These are phyloP conservation scores for Tigriopus japonicus DNA, from an alignment of 1,140 invertebrate species.

Conservation along the genomic window DNA sequence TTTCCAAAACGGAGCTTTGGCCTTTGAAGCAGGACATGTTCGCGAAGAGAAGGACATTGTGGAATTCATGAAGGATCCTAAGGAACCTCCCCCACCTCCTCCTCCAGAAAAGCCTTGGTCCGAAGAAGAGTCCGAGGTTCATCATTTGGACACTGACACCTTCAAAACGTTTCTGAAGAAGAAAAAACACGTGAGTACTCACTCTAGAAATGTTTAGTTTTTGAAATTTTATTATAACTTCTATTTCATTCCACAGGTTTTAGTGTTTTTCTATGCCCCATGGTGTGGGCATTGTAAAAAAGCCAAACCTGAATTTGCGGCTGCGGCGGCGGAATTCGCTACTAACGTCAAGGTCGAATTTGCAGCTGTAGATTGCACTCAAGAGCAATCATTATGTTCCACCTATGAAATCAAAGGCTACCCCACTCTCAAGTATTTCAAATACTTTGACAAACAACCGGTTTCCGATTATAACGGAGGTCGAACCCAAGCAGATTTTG, in stretches of 20 bases:
- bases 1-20: slow-evolving; percentile 49
- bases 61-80: slow-evolving; percentile 59
- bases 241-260: slow-evolving; percentile 3
- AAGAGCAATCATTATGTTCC: slow-evolving; percentile 39
- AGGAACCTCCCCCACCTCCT: slow-evolving; percentile 59
- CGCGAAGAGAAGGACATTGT: slow-evolving; percentile 54
- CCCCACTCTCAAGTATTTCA: slow-evolving; percentile 71
- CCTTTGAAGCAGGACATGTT: slow-evolving; percentile 49
- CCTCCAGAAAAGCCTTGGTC: slow-evolving; percentile 54
- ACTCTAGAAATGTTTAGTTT: too few relatives aligned
- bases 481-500: slow-evolving; percentile 35
- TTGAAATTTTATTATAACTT: too few relatives aligned
- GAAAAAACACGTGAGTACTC: slow-evolving; percentile 41
- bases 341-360: slow-evolving; percentile 51
- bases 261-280: slow-evolving; percentile 80
- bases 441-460: slow-evolving; percentile 49
- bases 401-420: slow-evolving; percentile 56
- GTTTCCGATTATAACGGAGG: slow-evolving; percentile 15
- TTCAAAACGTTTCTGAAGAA: slow-evolving; percentile 43
- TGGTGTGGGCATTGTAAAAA: slow-evolving; percentile 82
- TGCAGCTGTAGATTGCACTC: slow-evolving; percentile 64
- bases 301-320: slow-evolving; percentile 61
- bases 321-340: slow-evolving; percentile 49
- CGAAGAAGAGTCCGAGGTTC: slow-evolving; percentile 42
- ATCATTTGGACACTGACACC: slow-evolving; percentile 48